phyloP scores from a whole-genome alignment of 2,888 invertebrate species.

The Tetranychus piercei region DNA sequence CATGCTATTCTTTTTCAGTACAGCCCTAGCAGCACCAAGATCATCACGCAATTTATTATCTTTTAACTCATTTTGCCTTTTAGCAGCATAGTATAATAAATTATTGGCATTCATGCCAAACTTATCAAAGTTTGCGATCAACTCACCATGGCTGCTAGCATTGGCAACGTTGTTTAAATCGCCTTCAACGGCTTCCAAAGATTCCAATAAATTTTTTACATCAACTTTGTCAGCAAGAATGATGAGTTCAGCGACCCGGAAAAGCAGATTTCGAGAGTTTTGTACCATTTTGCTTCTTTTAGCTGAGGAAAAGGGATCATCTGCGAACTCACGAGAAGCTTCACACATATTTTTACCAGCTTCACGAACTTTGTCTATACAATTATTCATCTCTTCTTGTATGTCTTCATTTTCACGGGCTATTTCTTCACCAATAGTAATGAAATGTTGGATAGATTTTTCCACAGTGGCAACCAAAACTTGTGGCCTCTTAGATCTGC shows the following conservation, averaged over 20 bases:
- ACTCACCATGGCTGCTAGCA: conserved; percentile 78
- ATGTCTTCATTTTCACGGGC: conserved; percentile 92
- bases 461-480: conserved; percentile 89
- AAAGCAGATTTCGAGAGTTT: conserved; percentile 72
- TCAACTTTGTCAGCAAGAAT: conserved; percentile 97
- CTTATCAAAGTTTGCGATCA: conserved; percentile 67
- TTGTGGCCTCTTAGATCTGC: conserved; percentile 82
- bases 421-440: conserved; percentile 81
- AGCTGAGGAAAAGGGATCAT: conserved; percentile 86
- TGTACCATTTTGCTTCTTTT: conserved; percentile 87
- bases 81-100: conserved; percentile 63
- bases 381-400: conserved; percentile 80
- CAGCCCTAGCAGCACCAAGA: conserved; percentile 82
- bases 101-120: conserved; percentile 65
- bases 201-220: conserved; percentile 71
- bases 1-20: conserved; percentile 87
- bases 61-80: conserved; percentile 65
- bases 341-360: conserved; percentile 75
- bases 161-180: conserved; percentile 57
- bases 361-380: conserved; percentile 84
- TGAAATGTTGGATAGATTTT: conserved; percentile 87
- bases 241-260: conserved; percentile 79
- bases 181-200: conserved; percentile 69
- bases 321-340: conserved; percentile 81
- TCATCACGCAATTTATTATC: conserved; percentile 81